These are phyloP conservation scores for Liopterus haemorrhoidalis DNA, from an alignment of 2,888 invertebrate genomes.

Conservation along the genomic window DNA sequence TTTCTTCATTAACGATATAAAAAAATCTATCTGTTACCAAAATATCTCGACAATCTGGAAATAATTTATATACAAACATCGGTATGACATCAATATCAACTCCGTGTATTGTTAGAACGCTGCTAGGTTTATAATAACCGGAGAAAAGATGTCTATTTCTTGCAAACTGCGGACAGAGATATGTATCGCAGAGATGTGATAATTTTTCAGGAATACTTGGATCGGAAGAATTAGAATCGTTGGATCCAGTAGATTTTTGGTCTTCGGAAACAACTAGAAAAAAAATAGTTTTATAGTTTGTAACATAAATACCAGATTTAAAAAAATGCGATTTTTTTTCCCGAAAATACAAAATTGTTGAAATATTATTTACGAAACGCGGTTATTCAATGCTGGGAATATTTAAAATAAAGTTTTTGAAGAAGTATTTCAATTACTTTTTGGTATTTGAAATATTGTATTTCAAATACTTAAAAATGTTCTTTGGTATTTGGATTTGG, in stretches of 20 bases:
- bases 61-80: conserved; percentile 63
- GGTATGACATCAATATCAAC: conserved; percentile 61
- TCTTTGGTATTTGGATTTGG: too few species aligned
- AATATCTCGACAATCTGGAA: conserved; percentile 55
- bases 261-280: conserved; percentile 13
- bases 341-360: too few species aligned
- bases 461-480: too few species aligned
- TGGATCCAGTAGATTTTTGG: conserved; percentile 18
- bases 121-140: conserved; percentile 53
- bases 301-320: too few species aligned
- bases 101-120: conserved; percentile 57
- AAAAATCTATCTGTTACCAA: conserved; percentile 64
- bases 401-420: too few species aligned
- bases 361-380: too few species aligned
- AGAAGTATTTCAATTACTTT: too few species aligned
- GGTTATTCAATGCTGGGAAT: too few species aligned
- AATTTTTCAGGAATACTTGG: conserved; percentile 40
- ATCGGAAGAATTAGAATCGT: conserved; percentile 28
- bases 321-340: too few species aligned
- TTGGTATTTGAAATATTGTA: too few species aligned
- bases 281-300: too few species aligned
- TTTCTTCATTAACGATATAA: conserved; percentile 52
- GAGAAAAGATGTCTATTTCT: conserved; percentile 54
- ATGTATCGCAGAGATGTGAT: conserved; percentile 48
- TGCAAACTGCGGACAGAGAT: conserved; percentile 54